Conservation (phyloP, 2,113 vertebrate genomes). For the Oostethus manadensis region DNA sequence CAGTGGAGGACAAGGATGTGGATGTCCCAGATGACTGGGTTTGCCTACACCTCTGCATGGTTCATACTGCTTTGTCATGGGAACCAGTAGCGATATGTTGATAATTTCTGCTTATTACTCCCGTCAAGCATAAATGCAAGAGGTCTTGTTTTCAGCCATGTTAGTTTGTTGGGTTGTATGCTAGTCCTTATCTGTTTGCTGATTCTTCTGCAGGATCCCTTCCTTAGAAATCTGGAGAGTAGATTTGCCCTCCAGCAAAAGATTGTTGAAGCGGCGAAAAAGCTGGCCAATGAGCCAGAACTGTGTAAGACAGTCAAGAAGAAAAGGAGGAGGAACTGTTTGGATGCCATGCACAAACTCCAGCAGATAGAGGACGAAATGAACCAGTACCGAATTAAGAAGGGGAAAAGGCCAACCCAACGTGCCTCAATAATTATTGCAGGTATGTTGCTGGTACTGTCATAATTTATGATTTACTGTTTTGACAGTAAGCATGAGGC, state of each 20-base stretch:
- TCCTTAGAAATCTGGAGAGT: constrained; percentile 88
- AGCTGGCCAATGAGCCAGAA: constrained; percentile 85
- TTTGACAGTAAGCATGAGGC: neutral
- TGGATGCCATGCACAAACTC: constrained; percentile 85
- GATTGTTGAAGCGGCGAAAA: constrained; percentile 92
- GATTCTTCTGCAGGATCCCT: constrained; percentile 76
- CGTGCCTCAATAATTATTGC: constrained; percentile 79
- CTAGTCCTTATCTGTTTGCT: constrained; percentile 4
- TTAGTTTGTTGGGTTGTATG: too few relatives aligned
- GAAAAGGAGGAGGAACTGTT: constrained; percentile 88
- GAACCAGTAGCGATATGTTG: too few relatives aligned
- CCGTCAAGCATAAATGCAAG: too few relatives aligned
- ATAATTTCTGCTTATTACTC: too few relatives aligned
- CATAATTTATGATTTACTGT: neutral
- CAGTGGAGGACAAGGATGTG: too few relatives aligned
- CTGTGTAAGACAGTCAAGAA: constrained; percentile 91
- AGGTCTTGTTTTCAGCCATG: too few relatives aligned
- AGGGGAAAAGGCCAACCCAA: constrained; percentile 86
- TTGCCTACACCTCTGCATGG: neutral
- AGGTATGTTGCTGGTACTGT: constrained; percentile 62
- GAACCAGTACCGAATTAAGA: constrained; percentile 88
- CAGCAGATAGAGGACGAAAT: constrained; percentile 92
- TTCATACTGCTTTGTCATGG: too few relatives aligned
- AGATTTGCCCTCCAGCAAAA: constrained; percentile 92
- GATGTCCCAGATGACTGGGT: neutral